Base-by-base conservation (phyloP, 2,113 vertebrate genomes). In the Vireo altiloquus region DNA sequence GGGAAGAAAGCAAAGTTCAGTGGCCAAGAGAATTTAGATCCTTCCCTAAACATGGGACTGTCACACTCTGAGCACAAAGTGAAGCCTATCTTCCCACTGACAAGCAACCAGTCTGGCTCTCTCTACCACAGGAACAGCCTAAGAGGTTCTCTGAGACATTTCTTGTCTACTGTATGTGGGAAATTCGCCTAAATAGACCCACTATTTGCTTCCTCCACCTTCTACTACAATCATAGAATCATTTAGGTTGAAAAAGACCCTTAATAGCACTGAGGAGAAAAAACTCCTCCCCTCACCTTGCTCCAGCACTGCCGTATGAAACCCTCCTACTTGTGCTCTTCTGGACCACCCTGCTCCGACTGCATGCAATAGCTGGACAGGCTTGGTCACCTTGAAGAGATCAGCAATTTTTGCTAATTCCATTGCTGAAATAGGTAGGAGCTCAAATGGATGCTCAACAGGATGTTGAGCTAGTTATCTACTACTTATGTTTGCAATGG, bases 311-410 rank as follows among this genome's bases (percentile, higher is more conserved):
- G 31, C 22, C 8, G 0, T 5, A 11, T 22, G 31, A 77, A 74
- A 46, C 15, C 11, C 9, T 66, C 71, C 22, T 33, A 25, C 5
- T 4, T 24, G 14, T 15, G 15, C 21, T 39, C 6, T 6, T 42
- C 39, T 27, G 21, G 52, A 52, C 11, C 44, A 71, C 15, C 2
- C 6, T 69, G 27, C 19, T 82, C 39, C 21, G n/a, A 7, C 8
- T 1, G 1, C 0, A 0, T 25, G 27, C 16, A 39, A 12, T 13
- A 52, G 5, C 21, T 44, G 59, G 19, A 20, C 10, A 44, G 57
- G 15, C 46, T n/a, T 30, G 9, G n/a, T 17, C 27, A 30, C 35
- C 53, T 40, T 37, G 60, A 63, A 59, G 8, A 53, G 3, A 42
- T 40, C 28, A 71, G 12, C 6, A 28, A 16, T 44, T 84, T 85